Percentiles rank a stretch among this genome's conserved stretches.
These are phyloP conservation scores for Manis crassicaudata DNA, from an alignment of 2,797 vertebrate species.

Conservation along the genomic window DNA sequence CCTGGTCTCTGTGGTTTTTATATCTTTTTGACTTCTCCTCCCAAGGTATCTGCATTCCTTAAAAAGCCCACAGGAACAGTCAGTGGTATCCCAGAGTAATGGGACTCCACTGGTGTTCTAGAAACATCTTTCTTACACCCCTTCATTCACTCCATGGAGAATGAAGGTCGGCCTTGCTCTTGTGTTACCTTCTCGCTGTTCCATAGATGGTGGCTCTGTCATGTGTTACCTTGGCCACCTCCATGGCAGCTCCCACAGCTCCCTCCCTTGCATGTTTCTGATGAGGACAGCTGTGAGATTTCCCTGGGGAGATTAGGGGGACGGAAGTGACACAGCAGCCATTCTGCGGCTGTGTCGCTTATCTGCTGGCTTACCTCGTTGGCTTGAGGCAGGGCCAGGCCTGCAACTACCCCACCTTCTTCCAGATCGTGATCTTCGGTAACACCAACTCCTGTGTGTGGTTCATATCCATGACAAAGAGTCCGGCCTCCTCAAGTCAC, in stretches of 20 bases:
- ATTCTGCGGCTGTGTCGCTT: rapidly evolving
- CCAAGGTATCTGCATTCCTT: background rate
- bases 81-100: background rate
- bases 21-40: background rate
- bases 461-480: background rate
- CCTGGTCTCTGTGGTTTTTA: background rate
- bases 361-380: background rate
- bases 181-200: background rate
- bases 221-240: background rate
- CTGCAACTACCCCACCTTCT: background rate
- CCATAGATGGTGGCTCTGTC: background rate
- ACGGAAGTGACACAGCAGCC: background rate
- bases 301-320: background rate
- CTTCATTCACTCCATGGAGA: background rate
- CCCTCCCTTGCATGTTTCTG: background rate
- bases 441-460: background rate
- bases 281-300: background rate
- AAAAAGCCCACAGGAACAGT: background rate
- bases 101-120: background rate
- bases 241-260: background rate
- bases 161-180: background rate
- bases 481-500: background rate
- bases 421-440: background rate
- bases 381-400: background rate
- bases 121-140: background rate